phyloP scores from a whole-genome alignment of 2,888 invertebrate genomes.

The Escarpia spicata region DNA sequence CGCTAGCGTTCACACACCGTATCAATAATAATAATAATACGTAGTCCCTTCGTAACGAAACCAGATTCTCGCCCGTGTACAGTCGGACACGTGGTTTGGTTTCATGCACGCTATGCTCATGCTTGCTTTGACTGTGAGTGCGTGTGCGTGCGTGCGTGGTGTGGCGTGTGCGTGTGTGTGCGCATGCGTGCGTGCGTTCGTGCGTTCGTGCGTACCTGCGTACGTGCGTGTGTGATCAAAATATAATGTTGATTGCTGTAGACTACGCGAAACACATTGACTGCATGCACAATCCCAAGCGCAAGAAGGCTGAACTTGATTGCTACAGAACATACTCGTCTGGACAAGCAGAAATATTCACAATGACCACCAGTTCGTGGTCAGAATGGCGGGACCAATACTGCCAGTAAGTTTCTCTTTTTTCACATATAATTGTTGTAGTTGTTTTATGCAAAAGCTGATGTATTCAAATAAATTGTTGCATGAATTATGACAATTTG shows the following conservation, averaged over 20 bases:
- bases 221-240: not conserved
- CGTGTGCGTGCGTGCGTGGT: too few relatives aligned
- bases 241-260: not conserved
- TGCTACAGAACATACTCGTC: not conserved
- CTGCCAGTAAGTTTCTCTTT: not conserved
- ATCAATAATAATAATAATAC: not conserved
- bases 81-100: too few relatives aligned
- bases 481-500: not conserved
- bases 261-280: not conserved
- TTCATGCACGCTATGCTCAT: too few relatives aligned
- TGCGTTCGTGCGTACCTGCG: too few relatives aligned
- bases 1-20: too few relatives aligned
- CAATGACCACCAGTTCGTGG: not conserved
- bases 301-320: not conserved
- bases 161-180: too few relatives aligned
- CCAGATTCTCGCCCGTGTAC: too few relatives aligned
- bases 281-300: not conserved
- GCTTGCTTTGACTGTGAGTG: too few relatives aligned
- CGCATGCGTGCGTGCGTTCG: too few relatives aligned
- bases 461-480: too few relatives aligned
- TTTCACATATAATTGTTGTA: not conserved
- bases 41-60: too few relatives aligned
- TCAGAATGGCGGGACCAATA: not conserved
- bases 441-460: too few relatives aligned
- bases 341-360: not conserved